phyloP scores from a whole-genome alignment of 1,140 invertebrate genomes.

The Saccostrea echinata region DNA sequence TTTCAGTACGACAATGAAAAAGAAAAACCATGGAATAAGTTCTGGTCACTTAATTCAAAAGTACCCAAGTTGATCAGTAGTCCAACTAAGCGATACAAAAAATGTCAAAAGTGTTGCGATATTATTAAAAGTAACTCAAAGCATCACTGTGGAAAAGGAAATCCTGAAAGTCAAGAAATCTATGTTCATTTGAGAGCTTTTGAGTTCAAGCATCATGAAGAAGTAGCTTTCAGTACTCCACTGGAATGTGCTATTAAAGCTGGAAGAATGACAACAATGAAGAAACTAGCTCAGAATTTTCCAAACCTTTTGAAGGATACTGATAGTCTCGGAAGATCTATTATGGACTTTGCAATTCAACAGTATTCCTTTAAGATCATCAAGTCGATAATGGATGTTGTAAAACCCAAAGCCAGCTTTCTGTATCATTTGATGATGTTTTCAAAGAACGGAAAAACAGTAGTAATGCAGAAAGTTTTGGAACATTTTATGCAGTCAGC shows the following conservation, averaged over 20 bases:
- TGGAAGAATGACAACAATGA: constrained; percentile 26
- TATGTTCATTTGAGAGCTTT: background rate
- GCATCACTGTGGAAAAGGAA: background rate
- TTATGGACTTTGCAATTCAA: constrained; percentile 50
- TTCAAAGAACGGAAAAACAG: background rate
- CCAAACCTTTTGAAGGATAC: background rate
- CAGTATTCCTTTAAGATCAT: constrained; percentile 49
- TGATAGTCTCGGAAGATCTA: constrained; percentile 30
- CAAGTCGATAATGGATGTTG: constrained; percentile 37
- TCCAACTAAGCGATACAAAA: background rate
- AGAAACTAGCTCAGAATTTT: constrained; percentile 47
- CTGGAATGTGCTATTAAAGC: constrained; percentile 42
- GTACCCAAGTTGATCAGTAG: background rate
- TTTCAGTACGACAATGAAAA: background rate
- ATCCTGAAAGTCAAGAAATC: background rate
- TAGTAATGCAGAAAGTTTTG: background rate
- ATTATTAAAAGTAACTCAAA: background rate
- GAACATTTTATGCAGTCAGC: background rate
- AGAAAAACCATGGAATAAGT: background rate
- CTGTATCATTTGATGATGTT: background rate
- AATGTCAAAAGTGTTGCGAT: background rate
- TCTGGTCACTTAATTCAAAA: background rate
- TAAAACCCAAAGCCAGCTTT: background rate
- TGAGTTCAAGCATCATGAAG: constrained; percentile 7
- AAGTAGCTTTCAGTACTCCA: background rate